Conservation (phyloP, 2,797 vertebrate species). For the Distichodus sexfasciatus region DNA sequence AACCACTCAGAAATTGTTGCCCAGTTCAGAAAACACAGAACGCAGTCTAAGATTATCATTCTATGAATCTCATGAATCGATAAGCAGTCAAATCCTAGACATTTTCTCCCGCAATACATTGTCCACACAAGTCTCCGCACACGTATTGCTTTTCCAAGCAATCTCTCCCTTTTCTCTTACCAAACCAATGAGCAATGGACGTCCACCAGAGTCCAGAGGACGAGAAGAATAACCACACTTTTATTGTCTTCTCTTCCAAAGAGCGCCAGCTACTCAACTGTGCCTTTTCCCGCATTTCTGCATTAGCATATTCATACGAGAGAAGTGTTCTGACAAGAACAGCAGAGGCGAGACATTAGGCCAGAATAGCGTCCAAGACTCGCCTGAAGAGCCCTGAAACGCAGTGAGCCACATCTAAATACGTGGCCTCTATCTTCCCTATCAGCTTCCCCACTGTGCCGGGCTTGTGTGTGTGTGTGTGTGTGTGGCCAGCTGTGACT, state of each 20-base stretch:
- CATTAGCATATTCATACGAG: conserved; percentile 3
- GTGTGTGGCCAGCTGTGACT: conserved; percentile 13
- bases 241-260: background rate
- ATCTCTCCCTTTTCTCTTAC: background rate
- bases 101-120: background rate
- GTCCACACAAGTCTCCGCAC: background rate
- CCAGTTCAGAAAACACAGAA: background rate
- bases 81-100: background rate
- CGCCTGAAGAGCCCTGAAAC: background rate
- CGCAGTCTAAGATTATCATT: background rate
- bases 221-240: no score
- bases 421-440: background rate
- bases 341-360: background rate
- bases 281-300: background rate
- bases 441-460: background rate
- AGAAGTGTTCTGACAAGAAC: no score
- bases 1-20: background rate
- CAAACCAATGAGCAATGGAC: background rate
- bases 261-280: background rate
- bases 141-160: background rate
- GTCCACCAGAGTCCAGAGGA: background rate
- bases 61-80: background rate
- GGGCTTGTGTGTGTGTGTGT: background rate
- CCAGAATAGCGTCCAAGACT: background rate
- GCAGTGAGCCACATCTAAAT: background rate